Base-by-base conservation (phyloP, 2,113 vertebrate species). In the Tretioscincus oriximinensis region DNA sequence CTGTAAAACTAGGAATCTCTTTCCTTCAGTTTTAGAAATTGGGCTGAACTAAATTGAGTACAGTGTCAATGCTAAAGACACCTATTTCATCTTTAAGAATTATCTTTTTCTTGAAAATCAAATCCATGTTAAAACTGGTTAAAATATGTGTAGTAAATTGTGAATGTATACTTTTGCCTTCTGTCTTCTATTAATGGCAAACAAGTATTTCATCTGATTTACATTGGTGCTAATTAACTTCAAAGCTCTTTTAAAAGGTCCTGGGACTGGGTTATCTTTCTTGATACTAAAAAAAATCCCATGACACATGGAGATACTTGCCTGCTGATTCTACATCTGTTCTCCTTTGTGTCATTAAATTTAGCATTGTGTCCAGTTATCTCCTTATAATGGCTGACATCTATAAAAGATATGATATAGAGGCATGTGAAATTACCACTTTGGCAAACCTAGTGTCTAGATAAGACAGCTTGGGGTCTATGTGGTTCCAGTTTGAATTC, bases 381-480 rank as follows among this genome's bases (percentile, higher is more conserved):
- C 54, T 90, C 85, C 88, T 86, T 86, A 90, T 87, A 69, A 60
- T 83, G 80, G 75, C 73, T 78, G 85, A 65, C 67, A 14, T 86
- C 82, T 58, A 81, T 88, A 58, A 58, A 58, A 18, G 54, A 58
- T 58, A 58, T 58, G 16, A 58, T 58, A 5, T 58, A 18, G 18
- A 58, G 54, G 16, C 54, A 58, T 4, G 49, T 58, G 54, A 58
- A 18, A 18, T 18, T 58, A 58, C 54, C 11, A 58, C 16, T 58
- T 58, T 58, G 54, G 14, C 18, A 18, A 58, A 58, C 54, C 54
- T 58, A 58, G 54, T 18, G 12, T 14, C 54, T 58, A 18, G 54
- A 14, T 58, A 18, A 58, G 54, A 58, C 11, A 58, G 14, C 54
- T 58, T 58, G 12, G 14, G 54, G 18, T 18, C 54, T 58, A 58